Evolutionary conservation across 2,113 vertebrate species (phyloP).

Genomic region (Pteronura brasiliensis): DNA sequence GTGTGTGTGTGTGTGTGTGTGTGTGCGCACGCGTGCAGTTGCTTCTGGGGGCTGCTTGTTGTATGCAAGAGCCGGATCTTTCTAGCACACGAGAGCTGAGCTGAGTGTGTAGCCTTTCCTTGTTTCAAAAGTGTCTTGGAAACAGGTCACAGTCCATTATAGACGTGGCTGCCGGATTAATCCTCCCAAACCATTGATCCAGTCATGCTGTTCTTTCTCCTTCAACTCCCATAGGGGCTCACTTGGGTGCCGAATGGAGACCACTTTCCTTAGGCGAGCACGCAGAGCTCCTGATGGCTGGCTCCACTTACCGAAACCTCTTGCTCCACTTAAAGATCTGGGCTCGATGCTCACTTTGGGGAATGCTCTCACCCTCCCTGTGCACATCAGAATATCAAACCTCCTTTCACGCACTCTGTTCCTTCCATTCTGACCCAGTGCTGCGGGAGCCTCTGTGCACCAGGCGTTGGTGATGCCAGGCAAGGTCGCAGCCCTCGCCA

Average conservation of each 20-base stretch:
- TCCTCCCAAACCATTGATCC: constrained; percentile 30
- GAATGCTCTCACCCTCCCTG: neutral
- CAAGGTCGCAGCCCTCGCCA: neutral
- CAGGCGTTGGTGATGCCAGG: neutral
- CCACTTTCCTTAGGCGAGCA: neutral
- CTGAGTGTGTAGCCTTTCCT: neutral
- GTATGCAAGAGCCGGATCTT: neutral
- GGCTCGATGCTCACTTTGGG: neutral
- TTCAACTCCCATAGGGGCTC: neutral
- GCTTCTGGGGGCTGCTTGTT: neutral
- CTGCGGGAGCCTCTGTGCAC: neutral
- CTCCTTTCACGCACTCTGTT: neutral
- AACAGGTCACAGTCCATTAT: neutral
- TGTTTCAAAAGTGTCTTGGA: constrained; percentile 1
- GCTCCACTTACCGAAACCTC: neutral
- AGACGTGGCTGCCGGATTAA: constrained; percentile 2
- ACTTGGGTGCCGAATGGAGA: neutral
- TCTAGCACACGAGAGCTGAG: neutral
- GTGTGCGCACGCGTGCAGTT: neutral
- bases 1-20: neutral
- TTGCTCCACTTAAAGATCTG: neutral
- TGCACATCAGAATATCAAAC: neutral
- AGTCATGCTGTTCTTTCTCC: neutral
- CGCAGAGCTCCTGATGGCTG: neutral
- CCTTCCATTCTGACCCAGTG: accelerated